Percentiles rank a stretch among this genome's conserved stretches.
These are phyloP conservation scores for Rhadinocentrus ornatus DNA, from an alignment of 2,797 vertebrate genomes.

Conservation along the genomic window DNA sequence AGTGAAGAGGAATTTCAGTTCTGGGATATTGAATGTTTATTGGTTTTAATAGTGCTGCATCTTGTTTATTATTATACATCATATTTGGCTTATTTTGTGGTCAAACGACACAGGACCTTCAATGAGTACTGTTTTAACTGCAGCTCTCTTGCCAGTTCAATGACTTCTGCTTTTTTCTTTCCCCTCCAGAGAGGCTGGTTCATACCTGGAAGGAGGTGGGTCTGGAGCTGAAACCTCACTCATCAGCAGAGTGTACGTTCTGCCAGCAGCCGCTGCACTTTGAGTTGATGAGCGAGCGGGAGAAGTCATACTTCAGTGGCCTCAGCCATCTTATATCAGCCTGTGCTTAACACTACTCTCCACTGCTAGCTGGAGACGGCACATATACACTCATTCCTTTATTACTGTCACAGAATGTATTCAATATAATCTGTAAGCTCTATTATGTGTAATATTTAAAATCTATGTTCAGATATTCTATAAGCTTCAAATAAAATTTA, in stretches of 20 bases:
- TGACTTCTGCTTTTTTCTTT: background rate
- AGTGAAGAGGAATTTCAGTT: no score
- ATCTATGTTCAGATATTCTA: constrained; percentile 72
- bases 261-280: constrained; percentile 94
- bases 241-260: constrained; percentile 93
- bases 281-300: constrained; percentile 93
- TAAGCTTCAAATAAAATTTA: constrained; percentile 70
- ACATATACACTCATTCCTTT: constrained; percentile 64
- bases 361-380: constrained; percentile 32
- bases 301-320: constrained; percentile 93
- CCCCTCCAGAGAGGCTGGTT: constrained; percentile 88
- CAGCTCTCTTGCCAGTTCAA: background rate
- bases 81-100: no score
- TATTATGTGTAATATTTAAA: constrained; percentile 69
- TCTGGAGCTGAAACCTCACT: constrained; percentile 89
- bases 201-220: constrained; percentile 90
- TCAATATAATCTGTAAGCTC: constrained; percentile 59
- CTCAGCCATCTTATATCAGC: constrained; percentile 91
- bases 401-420: constrained; percentile 70
- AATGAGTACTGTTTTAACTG: background rate
- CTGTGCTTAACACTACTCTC: constrained; percentile 81
- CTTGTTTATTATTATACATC: no score
- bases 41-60: no score
- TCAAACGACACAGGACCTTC: no score
- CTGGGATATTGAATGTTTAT: no score